Percentiles rank a stretch among this genome's conserved stretches.
phyloP scores from a whole-genome alignment of 2,113 vertebrate genomes.

The Jaculus jaculus region DNA sequence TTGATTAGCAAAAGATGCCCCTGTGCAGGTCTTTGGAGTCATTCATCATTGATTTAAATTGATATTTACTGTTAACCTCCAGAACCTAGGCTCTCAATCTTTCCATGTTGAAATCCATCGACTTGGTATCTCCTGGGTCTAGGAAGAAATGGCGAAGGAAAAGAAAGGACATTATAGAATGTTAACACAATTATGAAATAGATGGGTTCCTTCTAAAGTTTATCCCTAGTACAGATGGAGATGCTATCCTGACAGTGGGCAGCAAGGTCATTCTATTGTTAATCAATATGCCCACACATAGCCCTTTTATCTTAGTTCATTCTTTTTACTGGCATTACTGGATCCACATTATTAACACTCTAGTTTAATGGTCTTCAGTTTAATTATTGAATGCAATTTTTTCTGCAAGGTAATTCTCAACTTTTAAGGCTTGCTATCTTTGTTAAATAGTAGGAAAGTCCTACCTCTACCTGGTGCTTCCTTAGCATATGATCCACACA shows the following conservation, averaged over 20 bases:
- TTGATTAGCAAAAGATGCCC: background rate
- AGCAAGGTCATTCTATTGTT: background rate
- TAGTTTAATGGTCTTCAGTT: constrained; percentile 44
- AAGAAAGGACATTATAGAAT: constrained; percentile 4
- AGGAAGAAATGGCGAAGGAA: constrained; percentile 1
- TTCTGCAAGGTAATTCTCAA: constrained; percentile 59
- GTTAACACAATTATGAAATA: background rate
- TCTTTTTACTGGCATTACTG: constrained; percentile 2
- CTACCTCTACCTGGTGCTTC: constrained; percentile 50
- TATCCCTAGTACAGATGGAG: background rate
- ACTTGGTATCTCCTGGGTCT: background rate
- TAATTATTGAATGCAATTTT: constrained; percentile 62
- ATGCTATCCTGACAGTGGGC: background rate
- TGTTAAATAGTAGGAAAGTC: constrained; percentile 39
- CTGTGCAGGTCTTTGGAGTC: background rate
- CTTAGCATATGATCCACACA: constrained; percentile 35
- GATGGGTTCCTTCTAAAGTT: background rate
- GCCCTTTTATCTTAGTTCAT: constrained; percentile 37
- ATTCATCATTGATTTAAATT: background rate
- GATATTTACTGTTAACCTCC: constrained; percentile 3
- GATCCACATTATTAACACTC: constrained; percentile 59
- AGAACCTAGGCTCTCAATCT: background rate
- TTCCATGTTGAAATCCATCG: background rate
- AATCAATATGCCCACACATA: background rate
- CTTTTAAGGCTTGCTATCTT: constrained; percentile 43